phyloP scores from a whole-genome alignment of 2,797 vertebrate genomes.

The Carapus acus region DNA sequence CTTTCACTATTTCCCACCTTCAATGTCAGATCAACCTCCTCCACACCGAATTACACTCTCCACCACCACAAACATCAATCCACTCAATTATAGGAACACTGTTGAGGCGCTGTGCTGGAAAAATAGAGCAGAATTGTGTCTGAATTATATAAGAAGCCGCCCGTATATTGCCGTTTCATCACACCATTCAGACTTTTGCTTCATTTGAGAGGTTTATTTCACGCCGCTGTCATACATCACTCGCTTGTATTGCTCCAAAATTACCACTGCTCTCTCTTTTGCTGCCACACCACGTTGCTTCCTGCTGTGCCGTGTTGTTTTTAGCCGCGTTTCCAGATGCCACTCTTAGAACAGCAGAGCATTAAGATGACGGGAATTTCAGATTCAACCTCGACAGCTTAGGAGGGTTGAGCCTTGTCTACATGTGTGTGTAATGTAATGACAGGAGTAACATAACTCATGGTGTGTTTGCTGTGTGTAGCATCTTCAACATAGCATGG shows the following conservation, averaged over 20 bases:
- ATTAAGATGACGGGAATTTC: neutral
- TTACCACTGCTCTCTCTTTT: neutral
- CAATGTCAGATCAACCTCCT: conserved; percentile 30
- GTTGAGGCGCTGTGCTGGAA: neutral
- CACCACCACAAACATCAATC: conserved; percentile 26
- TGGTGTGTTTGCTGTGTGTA: conserved; percentile 3
- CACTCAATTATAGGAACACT: conserved; percentile 14
- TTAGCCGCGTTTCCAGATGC: neutral
- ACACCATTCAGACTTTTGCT: neutral
- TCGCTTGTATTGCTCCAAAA: neutral
- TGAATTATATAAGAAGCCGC: neutral
- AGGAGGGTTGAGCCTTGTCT: conserved; percentile 26
- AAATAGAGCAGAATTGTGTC: conserved; percentile 6
- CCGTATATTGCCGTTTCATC: conserved; percentile 5
- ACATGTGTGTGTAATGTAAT: conserved; percentile 19
- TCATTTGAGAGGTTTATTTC: conserved; percentile 5
- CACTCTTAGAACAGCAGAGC: neutral
- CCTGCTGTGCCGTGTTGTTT: neutral
- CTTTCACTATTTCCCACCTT: conserved; percentile 34
- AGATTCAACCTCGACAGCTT: conserved; percentile 36
- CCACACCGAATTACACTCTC: conserved; percentile 12
- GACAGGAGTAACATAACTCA: conserved; percentile 16
- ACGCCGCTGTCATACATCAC: neutral
- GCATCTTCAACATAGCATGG: conserved; percentile 7
- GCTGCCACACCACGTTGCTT: neutral